phyloP scores from a whole-genome alignment of 1,140 invertebrate genomes.

The Drosophila bifasciata region DNA sequence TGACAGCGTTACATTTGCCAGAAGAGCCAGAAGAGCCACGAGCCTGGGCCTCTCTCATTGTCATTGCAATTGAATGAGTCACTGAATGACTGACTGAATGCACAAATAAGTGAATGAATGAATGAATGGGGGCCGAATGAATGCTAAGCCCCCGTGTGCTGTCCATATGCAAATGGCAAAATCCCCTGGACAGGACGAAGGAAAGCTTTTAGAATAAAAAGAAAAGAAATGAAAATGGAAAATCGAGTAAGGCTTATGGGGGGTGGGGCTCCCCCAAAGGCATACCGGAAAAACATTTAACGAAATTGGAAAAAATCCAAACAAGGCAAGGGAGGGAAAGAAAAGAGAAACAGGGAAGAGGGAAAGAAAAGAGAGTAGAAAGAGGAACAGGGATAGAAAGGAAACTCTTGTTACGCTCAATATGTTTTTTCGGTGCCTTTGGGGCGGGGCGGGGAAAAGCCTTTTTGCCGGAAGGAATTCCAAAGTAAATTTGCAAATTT shows the following conservation, averaged over 20 bases:
- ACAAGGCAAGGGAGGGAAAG: background rate
- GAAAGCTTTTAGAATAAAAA: constrained; percentile 69
- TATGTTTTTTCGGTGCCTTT: constrained; percentile 28
- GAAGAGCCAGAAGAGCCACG: constrained; percentile 46
- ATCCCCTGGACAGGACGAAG: constrained; percentile 10
- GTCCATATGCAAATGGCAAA: constrained; percentile 36
- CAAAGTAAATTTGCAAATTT: constrained; percentile 43
- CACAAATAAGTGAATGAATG: constrained; percentile 24
- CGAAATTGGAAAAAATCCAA: constrained; percentile 46
- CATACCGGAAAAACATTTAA: constrained; percentile 60
- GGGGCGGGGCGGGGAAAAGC: constrained; percentile 12
- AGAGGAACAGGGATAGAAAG: constrained; percentile 7
- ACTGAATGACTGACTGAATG: constrained; percentile 44
- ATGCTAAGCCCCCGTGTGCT: constrained; percentile 19
- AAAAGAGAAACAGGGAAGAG: constrained; percentile 16
- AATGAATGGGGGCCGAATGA: constrained; percentile 20
- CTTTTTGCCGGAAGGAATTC: background rate
- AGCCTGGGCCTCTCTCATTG: constrained; percentile 33
- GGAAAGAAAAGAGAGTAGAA: background rate
- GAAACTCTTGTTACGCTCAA: constrained; percentile 45
- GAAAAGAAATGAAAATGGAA: constrained; percentile 39
- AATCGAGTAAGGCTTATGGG: constrained; percentile 37
- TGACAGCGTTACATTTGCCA: constrained; percentile 70
- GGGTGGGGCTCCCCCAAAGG: constrained; percentile 44
- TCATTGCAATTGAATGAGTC: constrained; percentile 70